Base-by-base conservation (phyloP, 2,797 vertebrate genomes). In the Myoxocephalus aenaeus region DNA sequence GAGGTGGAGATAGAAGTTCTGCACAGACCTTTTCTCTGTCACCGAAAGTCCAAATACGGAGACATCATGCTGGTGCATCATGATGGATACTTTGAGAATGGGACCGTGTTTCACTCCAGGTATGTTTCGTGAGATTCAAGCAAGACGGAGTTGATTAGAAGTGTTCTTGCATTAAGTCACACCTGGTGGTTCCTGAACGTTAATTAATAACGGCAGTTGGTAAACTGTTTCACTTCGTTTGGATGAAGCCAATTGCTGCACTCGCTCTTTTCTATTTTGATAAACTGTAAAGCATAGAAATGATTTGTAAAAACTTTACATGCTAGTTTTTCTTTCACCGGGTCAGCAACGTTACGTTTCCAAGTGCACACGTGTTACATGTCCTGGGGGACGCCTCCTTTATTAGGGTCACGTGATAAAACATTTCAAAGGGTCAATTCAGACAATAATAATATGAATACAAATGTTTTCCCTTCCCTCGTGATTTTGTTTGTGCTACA, bases 1-100 rank as follows among this genome's bases (percentile, higher is more conserved):
- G 97, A 99, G 78, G 96, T 99, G 84, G 92, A 95, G 48, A 91
- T 97, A 25, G 96, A 98, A 61, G 96, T 99, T 40, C 85, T 97
- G 79, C 94, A 97, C 82, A 97, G 96, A 87, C 98, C 98, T 0
- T 99, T 99, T 83, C 85, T 99, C 78, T 99, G 98, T 89, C 96
- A 96, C 63, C 93, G 98, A 29, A 96, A 93, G 71, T 96, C 96
- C 1, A 99, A 99, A 86, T 96, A 96, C 56, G 98, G 98, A 34
- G 98, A 99, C 70, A 92, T 98, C 70, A 93, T 99, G 90, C 87
- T 98, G 85, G 95, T 99, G 18, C 97, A 99, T 77, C 97, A 97
- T 10, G 96, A 98, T 2, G 98, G 96, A 0, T 97, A 88, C 88
- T 87, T 99, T 40, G 95, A 97, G 88, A 97, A 99, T 2, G 98